Evolutionary conservation across 2,113 vertebrate genomes (phyloP), one percentile per base, ranked within the genome.

Genomic region (Porphyrio hochstetteri): DNA sequence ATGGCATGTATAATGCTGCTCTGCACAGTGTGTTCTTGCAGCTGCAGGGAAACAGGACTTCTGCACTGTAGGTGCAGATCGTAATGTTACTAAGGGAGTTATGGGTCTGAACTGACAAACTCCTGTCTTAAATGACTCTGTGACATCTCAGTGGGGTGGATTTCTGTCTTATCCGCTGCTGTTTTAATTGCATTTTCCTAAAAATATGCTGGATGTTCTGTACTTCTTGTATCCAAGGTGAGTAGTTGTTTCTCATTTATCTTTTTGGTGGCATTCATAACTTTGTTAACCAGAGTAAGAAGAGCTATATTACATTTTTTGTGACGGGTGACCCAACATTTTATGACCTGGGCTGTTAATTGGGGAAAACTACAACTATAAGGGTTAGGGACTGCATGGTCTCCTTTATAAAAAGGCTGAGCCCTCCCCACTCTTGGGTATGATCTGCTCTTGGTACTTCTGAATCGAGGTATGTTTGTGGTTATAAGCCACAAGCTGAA

Each of bases 21-120:
- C 16, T 60, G 3, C 0, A 3, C 0, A 1, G 29, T 44, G 40
- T 5, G 35, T 14, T 9, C 35, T 50, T 2, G 2, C 44, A 77
- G 64, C 44, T 59, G 28, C 52, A 65, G 40, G 60, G 64, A 44
- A 77, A 17, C 16, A 3, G 19, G 36, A 55, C 33, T 80, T 60
- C 23, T 76, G 29, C 7, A 33, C 24, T 77, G 20, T 24, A 57
- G 8, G 16, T 53, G 57, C 16, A 38, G 27, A n/a, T 57, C 14
- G 11, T 38, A 67, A 10, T 2, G n/a, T 31, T 65, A 57, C 71
- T 21, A 65, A 71, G 40, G 21, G 29, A 53, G 35, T 65, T 79
- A 23, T 5, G 31, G 24, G 19, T 56, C 27, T 81, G 82, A 90
- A 63, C 46, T 46, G 48, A 61, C 5, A 8, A 69, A 44, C 17